Evolutionary conservation across 2,888 invertebrate genomes (phyloP).

Genomic region (Anticlea derivata): DNA sequence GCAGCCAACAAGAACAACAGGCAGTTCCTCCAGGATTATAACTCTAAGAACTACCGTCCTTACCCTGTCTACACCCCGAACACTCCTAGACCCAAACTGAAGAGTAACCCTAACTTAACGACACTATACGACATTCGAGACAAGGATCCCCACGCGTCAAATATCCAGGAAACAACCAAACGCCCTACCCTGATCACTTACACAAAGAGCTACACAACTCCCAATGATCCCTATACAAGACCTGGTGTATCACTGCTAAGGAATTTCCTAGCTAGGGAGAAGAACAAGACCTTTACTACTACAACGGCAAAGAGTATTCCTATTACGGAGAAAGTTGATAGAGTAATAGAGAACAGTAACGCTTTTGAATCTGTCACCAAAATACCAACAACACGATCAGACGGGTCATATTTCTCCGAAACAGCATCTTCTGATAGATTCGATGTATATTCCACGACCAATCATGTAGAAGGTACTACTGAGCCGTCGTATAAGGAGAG

Average conservation of each 20-base stretch:
- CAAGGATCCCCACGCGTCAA: constrained; percentile 43
- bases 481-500: constrained; percentile 85
- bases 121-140: constrained; percentile 74
- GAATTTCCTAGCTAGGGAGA: constrained; percentile 68
- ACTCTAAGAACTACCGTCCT: constrained; percentile 68
- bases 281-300: constrained; percentile 58
- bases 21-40: constrained; percentile 71
- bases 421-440: constrained; percentile 58
- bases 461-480: constrained; percentile 54
- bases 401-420: constrained; percentile 47
- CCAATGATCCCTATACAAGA: constrained; percentile 71
- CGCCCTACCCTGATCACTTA: constrained; percentile 73
- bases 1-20: constrained; percentile 82
- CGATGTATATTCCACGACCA: constrained; percentile 53
- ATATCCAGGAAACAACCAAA: constrained; percentile 58
- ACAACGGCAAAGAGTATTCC: constrained; percentile 56
- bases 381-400: constrained; percentile 63
- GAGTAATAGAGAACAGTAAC: constrained; percentile 54
- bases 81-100: constrained; percentile 57
- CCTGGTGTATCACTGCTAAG: constrained; percentile 74
- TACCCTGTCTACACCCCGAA: constrained; percentile 75
- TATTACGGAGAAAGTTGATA: constrained; percentile 47
- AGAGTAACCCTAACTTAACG: constrained; percentile 67
- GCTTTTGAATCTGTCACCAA: constrained; percentile 72
- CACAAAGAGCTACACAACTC: constrained; percentile 64